Evolutionary conservation across 2,888 invertebrate species (phyloP).

Genomic region (Electrophaes corylata): DNA sequence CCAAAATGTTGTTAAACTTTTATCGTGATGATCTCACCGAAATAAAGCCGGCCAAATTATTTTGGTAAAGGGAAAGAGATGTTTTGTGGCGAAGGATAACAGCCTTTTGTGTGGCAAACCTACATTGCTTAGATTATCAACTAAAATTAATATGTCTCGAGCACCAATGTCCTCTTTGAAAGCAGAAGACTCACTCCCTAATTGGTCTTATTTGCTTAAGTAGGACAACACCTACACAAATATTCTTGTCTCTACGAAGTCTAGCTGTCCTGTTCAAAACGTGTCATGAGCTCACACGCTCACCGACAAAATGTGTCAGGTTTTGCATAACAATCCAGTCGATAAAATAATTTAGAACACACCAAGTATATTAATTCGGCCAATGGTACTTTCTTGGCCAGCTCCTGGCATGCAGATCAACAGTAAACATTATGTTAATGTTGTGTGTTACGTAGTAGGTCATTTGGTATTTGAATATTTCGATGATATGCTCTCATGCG

Average conservation of each 20-base stretch:
- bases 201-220: slow-evolving; percentile 21
- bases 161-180: slow-evolving; percentile 2
- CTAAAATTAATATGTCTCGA: background rate
- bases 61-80: background rate
- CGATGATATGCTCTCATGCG: slow-evolving; percentile 24
- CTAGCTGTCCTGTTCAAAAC: background rate
- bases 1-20: background rate
- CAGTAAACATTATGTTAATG: background rate
- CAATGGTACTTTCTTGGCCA: background rate
- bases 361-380: background rate
- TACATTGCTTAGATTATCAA: background rate
- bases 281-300: background rate
- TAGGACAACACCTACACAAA: slow-evolving; percentile 26
- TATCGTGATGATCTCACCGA: too few species aligned
- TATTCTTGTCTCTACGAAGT: slow-evolving; percentile 5
- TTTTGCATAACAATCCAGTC: background rate
- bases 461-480: slow-evolving; percentile 29
- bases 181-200: slow-evolving; percentile 12
- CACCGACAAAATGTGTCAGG: background rate
- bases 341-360: background rate
- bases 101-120: background rate
- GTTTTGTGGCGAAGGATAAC: background rate
- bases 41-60: background rate
- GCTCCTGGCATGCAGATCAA: background rate
- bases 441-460: background rate